Percentiles rank a stretch among this genome's conserved stretches.
phyloP scores from a whole-genome alignment of 2,797 vertebrate genomes.

The Crax fasciolata region DNA sequence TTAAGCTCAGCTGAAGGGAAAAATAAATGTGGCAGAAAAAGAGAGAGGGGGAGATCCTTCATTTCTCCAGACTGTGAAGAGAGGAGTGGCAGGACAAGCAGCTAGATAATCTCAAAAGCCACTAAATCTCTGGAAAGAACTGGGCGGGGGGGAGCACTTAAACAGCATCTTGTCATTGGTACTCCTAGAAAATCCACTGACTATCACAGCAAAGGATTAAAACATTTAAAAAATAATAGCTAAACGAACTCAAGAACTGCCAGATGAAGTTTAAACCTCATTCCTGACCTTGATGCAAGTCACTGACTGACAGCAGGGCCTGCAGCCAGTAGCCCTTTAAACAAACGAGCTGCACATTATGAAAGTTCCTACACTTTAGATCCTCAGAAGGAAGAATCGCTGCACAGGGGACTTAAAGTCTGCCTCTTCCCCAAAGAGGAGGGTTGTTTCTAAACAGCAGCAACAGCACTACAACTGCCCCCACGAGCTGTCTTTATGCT shows the following conservation, averaged over 20 bases:
- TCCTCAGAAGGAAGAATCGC: not conserved
- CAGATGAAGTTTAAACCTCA: not conserved
- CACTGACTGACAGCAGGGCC: not conserved
- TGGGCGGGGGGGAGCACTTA: not conserved
- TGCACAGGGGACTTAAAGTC: not conserved
- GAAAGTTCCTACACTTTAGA: not conserved
- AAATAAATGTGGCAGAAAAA: not conserved
- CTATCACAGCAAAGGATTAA: not conserved
- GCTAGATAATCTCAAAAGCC: constrained; percentile 23
- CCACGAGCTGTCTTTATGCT: accelerated
- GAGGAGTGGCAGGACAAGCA: constrained; percentile 13
- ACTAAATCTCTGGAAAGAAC: not conserved
- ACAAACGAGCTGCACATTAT: not conserved
- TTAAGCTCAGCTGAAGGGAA: not conserved
- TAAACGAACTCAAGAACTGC: not conserved
- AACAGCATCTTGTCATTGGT: not conserved
- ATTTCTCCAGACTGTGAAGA: not conserved
- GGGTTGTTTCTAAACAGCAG: not conserved
- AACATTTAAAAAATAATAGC: not conserved
- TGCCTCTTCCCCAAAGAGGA: not conserved
- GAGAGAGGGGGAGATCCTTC: not conserved
- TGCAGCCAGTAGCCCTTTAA: not conserved
- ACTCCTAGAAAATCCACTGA: constrained; percentile 1
- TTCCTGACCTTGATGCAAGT: not conserved
- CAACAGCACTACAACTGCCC: not conserved